Percentiles rank a stretch among this genome's conserved stretches.
phyloP scores from a whole-genome alignment of 2,888 invertebrate genomes.

The Catocala nupta region DNA sequence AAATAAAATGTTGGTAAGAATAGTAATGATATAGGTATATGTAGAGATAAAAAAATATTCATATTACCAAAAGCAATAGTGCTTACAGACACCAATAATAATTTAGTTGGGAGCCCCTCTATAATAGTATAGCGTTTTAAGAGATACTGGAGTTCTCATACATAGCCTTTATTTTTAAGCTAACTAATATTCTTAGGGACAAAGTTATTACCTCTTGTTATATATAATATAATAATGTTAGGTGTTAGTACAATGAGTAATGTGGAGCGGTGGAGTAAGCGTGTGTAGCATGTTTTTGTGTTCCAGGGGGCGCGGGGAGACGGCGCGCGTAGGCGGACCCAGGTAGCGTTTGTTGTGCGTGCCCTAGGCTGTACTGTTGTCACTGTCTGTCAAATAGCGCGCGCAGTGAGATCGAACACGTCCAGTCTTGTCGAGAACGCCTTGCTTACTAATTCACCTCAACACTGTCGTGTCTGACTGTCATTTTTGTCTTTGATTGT shows the following conservation, averaged over 20 bases:
- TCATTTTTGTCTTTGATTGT: slow-evolving; percentile 10
- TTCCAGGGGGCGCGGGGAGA: slow-evolving; percentile 84
- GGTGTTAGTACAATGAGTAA: slow-evolving; percentile 25
- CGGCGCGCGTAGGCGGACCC: slow-evolving; percentile 83
- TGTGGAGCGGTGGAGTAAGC: slow-evolving; percentile 70
- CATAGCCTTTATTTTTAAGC: no score
- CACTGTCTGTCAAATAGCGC: slow-evolving; percentile 85
- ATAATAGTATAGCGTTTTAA: no score
- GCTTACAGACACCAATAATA: no score
- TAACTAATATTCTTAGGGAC: no score
- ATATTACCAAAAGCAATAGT: no score
- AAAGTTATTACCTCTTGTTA: no score
- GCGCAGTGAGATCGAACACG: slow-evolving; percentile 81
- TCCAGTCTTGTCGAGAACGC: slow-evolving; percentile 66
- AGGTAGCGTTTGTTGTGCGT: slow-evolving; percentile 88
- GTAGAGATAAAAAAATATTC: no score
- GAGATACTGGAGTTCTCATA: no score
- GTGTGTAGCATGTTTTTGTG: slow-evolving; percentile 86
- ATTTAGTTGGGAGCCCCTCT: no score
- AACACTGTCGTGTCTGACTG: slow-evolving; percentile 17
- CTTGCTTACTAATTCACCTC: slow-evolving; percentile 41
- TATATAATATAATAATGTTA: background rate
- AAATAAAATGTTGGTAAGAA: no score
- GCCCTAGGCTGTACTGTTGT: slow-evolving; percentile 87
- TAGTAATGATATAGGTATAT: no score